These are phyloP conservation scores for Melanotaenia maccullochi DNA, from an alignment of 2,797 vertebrate genomes.

Conservation along the genomic window DNA sequence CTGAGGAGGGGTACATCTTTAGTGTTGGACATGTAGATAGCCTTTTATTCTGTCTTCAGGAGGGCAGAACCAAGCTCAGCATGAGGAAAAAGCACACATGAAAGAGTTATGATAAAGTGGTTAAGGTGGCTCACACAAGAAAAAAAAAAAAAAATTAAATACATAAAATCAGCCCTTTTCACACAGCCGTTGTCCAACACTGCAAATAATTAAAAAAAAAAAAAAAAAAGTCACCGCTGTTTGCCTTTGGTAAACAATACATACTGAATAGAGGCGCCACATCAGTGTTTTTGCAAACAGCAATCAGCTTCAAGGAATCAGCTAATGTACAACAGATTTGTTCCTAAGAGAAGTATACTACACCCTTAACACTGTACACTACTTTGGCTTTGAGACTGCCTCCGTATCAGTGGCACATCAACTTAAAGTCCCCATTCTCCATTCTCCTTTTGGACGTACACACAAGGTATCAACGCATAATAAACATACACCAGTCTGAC, in stretches of 20 bases:
- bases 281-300: too few relatives aligned
- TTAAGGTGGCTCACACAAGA: slow-evolving; percentile 56
- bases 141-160: neutral
- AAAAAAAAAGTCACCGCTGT: neutral
- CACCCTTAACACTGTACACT: neutral
- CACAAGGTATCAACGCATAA: neutral
- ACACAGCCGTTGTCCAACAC: neutral
- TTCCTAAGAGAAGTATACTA: neutral
- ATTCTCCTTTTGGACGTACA: neutral
- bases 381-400: neutral
- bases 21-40: slow-evolving; percentile 18
- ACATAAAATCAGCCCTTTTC: neutral
- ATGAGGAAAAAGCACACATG: slow-evolving; percentile 48
- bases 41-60: slow-evolving; percentile 25
- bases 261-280: too few relatives aligned
- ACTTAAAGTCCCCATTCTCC: neutral
- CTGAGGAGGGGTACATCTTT: slow-evolving; percentile 6
- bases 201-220: neutral
- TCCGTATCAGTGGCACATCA: neutral
- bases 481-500: neutral
- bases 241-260: neutral
- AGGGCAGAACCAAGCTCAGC: slow-evolving; percentile 23
- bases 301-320: neutral
- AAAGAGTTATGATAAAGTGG: slow-evolving; percentile 62
- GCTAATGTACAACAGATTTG: neutral